Base-by-base conservation (phyloP, 2,888 invertebrate genomes). In the Laspeyria flexula region DNA sequence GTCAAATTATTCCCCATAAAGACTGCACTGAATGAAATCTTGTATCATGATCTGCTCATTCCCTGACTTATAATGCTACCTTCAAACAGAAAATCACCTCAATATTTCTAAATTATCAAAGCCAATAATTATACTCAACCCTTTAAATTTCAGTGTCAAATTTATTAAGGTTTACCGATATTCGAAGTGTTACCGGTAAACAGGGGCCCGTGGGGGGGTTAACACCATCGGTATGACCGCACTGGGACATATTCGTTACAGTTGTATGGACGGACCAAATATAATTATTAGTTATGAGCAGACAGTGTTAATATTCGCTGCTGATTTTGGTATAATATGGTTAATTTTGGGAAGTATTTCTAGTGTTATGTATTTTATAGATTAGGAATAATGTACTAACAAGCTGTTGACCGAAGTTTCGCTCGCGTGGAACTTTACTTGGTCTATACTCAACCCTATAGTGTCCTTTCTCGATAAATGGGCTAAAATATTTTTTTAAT, bases 141-240 rank as follows among this genome's bases (percentile, higher is more conserved):
- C 46, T 30, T 60, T 44, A 64, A 61, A 65, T 66, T 61, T 67
- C 59, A 56, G 53, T 62, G 66, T 50, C 44, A 57, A 70, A 65
- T 65, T 67, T 70, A 67, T 67, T 65, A 70, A 65, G 70, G 66
- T 70, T 48, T 42, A 57, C 51, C 62, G 50, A 70, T 67, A 66
- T 59, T 62, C 54, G 58, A 69, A 25, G 5, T 69, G 64, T 55
- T 69, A 65, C 55, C 57, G 61, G 55, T 55, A 44, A 33, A 46
- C 40, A 21, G 27, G 38, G 25, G 51, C n/a, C n/a, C n/a, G 39
- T 38, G 33, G 13, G 43, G 58, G 58, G 51, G 50, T 57, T 15
- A 41, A 53, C 55, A 50, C 69, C 65, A 66, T 66, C 47, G 54
- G 61, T 66, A 66, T 66, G 58, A 61, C 69, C 66, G 66, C 61